A percentile compares a stretch with the other conserved stretches of the same genome.
phyloP scores from a whole-genome alignment of 1,140 invertebrate species.

The Theocolax elegans region DNA sequence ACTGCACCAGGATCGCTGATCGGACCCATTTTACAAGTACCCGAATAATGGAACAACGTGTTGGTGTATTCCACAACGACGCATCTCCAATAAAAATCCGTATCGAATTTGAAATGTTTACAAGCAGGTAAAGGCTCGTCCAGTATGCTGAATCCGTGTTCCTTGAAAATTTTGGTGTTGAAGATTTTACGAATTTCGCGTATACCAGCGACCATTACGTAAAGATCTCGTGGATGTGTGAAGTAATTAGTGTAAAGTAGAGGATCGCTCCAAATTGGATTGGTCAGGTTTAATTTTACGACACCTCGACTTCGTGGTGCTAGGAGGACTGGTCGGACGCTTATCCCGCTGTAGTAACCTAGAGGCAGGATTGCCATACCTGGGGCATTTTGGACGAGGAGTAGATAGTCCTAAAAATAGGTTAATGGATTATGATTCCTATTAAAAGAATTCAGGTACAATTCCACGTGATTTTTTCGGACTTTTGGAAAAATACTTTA shows the following conservation, averaged over 20 bases:
- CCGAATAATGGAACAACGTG: constrained; percentile 70
- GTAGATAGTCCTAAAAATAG: not conserved
- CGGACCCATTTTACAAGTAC: constrained; percentile 22
- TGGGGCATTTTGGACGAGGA: not conserved
- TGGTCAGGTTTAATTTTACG: not conserved
- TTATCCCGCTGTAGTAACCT: not conserved
- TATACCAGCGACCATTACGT: not conserved
- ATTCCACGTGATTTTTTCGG: too few relatives aligned
- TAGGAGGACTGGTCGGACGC: not conserved
- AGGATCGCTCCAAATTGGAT: not conserved
- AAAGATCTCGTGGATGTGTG: not conserved
- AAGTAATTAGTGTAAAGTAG: not conserved
- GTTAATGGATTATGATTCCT: not conserved
- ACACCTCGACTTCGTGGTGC: not conserved
- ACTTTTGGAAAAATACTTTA: too few relatives aligned
- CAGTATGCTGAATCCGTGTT: not conserved
- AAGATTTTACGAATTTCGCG: not conserved
- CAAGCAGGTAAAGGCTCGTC: constrained; percentile 36
- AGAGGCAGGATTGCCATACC: not conserved
- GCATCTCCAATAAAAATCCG: constrained; percentile 73
- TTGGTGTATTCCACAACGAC: constrained; percentile 70
- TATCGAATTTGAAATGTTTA: constrained; percentile 55
- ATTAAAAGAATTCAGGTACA: too few relatives aligned
- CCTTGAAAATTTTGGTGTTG: not conserved
- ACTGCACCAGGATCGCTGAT: not conserved